These are phyloP conservation scores for Acrobasis suavella DNA, from an alignment of 2,888 invertebrate genomes.

Conservation along the genomic window DNA sequence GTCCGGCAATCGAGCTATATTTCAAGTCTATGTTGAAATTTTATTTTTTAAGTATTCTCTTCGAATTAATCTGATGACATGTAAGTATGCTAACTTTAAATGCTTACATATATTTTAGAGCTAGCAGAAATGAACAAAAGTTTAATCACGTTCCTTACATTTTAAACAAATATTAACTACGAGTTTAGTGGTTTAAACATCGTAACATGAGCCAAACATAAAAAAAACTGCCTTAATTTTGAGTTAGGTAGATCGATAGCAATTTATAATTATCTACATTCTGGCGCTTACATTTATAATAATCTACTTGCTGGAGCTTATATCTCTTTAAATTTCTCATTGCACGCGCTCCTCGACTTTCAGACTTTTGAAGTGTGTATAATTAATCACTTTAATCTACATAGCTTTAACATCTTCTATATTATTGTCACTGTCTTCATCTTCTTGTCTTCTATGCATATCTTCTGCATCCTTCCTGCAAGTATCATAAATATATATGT, in stretches of 20 bases:
- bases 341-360: background rate
- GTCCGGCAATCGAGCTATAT: background rate
- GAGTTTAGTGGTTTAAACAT: too few relatives aligned
- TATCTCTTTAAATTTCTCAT: too few relatives aligned
- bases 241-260: too few relatives aligned
- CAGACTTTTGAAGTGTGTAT: slow-evolving; percentile 20
- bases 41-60: background rate
- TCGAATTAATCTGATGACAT: background rate
- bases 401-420: slow-evolving; percentile 67
- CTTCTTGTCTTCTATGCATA: slow-evolving; percentile 63
- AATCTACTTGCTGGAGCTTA: background rate
- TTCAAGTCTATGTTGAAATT: background rate
- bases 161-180: too few relatives aligned
- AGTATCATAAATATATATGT: slow-evolving; percentile 26
- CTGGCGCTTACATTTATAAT: background rate
- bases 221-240: too few relatives aligned
- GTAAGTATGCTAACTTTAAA: too few relatives aligned
- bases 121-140: too few relatives aligned
- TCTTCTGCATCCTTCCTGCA: slow-evolving; percentile 75
- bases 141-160: too few relatives aligned
- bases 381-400: slow-evolving; percentile 42
- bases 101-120: too few relatives aligned
- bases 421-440: slow-evolving; percentile 56
- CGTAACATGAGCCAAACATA: too few relatives aligned
- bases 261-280: background rate